phyloP scores from a whole-genome alignment of 1,140 invertebrate genomes.

The Anoplolepis gracilipes region DNA sequence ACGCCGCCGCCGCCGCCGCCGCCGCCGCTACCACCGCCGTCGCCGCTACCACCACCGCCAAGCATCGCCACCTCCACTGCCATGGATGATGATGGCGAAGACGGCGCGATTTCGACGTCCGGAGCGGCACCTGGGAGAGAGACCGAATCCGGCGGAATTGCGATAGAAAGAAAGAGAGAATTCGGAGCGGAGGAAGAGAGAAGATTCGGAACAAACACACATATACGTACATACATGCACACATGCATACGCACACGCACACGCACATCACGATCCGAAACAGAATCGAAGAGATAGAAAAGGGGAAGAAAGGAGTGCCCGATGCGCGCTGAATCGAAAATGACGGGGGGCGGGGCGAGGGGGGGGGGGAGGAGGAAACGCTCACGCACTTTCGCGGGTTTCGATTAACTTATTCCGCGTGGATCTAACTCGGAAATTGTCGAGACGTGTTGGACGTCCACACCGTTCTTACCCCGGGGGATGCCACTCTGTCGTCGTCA shows the following conservation, averaged over 20 bases:
- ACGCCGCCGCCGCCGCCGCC: neutral
- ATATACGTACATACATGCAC: too few species aligned
- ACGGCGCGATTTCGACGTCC: constrained; percentile 8
- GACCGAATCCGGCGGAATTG: neutral
- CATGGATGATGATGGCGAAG: constrained; percentile 32
- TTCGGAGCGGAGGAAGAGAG: neutral
- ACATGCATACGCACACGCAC: too few species aligned
- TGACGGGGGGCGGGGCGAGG: constrained; percentile 7
- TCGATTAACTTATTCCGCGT: constrained; percentile 8
- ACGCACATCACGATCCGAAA: too few species aligned
- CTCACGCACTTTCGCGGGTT: constrained; percentile 11
- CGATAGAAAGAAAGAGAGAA: neutral
- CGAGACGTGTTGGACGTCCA: too few species aligned
- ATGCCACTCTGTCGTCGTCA: constrained; percentile 48
- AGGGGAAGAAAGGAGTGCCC: neutral
- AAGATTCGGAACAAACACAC: too few species aligned
- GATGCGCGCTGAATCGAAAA: neutral
- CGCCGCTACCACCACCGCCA: constrained; percentile 67
- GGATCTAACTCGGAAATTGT: too few species aligned
- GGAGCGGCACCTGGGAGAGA: constrained; percentile 41
- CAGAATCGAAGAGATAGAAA: neutral
- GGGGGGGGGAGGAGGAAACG: neutral
- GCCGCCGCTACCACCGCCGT: constrained; percentile 25
- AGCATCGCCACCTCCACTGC: neutral
- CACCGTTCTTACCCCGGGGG: constrained; percentile 50